phyloP scores from a whole-genome alignment of 2,797 vertebrate species.

The Coccyzus lansbergi region DNA sequence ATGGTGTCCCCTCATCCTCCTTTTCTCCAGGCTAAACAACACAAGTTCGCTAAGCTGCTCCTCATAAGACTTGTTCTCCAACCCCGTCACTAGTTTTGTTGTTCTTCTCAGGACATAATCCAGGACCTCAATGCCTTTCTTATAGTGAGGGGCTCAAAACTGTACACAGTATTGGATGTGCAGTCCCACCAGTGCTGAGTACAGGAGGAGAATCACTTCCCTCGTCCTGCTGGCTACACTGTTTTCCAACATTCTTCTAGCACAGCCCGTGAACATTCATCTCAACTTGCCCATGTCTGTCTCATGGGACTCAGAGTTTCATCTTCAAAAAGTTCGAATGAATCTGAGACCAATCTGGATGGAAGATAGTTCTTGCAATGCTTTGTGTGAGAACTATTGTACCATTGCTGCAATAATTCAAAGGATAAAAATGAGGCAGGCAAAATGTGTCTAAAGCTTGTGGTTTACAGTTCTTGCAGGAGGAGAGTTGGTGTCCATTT shows the following conservation, averaged over 20 bases:
- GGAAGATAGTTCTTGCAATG: background rate
- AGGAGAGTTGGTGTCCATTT: background rate
- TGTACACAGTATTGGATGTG: too few relatives aligned
- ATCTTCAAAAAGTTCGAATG: background rate
- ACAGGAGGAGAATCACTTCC: too few relatives aligned
- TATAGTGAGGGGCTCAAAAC: too few relatives aligned
- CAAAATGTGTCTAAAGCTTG: background rate
- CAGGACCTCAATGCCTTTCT: too few relatives aligned
- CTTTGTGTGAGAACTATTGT: background rate
- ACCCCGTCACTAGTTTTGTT: too few relatives aligned
- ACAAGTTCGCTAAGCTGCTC: too few relatives aligned
- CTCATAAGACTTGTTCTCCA: too few relatives aligned
- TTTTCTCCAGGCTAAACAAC: too few relatives aligned
- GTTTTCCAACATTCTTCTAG: background rate
- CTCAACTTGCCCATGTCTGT: background rate
- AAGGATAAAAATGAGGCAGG: background rate
- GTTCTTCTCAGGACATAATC: too few relatives aligned
- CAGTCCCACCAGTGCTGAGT: too few relatives aligned
- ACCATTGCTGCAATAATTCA: background rate
- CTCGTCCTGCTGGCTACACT: too few relatives aligned
- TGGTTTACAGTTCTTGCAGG: background rate
- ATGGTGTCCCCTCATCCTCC: too few relatives aligned
- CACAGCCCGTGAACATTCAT: background rate
- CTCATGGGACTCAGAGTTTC: background rate
- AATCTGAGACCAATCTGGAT: background rate